These are phyloP conservation scores for Xiphophorus maculatus DNA, from an alignment of 2,113 vertebrate species.

Conservation along the genomic window DNA sequence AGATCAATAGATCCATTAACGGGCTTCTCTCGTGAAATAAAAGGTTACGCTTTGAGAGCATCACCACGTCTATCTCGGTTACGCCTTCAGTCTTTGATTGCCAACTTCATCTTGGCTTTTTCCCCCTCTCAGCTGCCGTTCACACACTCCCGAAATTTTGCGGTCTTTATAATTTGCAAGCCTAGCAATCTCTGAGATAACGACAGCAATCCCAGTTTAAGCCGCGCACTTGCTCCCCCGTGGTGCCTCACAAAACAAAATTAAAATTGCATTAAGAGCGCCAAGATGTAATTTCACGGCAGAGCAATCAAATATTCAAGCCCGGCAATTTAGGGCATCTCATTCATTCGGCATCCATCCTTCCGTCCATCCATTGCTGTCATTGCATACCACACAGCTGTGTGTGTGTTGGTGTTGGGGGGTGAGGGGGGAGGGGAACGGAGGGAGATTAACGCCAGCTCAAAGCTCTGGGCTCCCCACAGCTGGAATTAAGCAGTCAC, in stretches of 20 bases:
- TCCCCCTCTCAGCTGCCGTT: slow-evolving; percentile 75
- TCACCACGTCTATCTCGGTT: slow-evolving; percentile 80
- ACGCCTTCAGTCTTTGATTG: slow-evolving; percentile 83
- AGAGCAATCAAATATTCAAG: slow-evolving; percentile 84
- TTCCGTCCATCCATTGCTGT: slow-evolving; percentile 78
- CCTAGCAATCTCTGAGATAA: slow-evolving; percentile 73
- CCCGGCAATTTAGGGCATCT: slow-evolving; percentile 82
- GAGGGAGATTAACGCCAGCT: slow-evolving; percentile 60
- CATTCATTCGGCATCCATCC: slow-evolving; percentile 80
- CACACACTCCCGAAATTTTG: slow-evolving; percentile 78
- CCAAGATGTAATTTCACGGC: slow-evolving; percentile 82
- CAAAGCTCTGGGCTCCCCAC: slow-evolving; percentile 65
- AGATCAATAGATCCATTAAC: slow-evolving; percentile 85
- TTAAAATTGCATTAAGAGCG: slow-evolving; percentile 82
- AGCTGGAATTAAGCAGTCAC: slow-evolving; percentile 67
- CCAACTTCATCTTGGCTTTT: slow-evolving; percentile 83
- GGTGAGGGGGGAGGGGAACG: neutral
- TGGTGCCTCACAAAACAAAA: slow-evolving; percentile 80
- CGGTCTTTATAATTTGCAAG: slow-evolving; percentile 79
- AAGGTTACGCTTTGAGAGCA: slow-evolving; percentile 81
- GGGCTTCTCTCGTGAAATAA: slow-evolving; percentile 81
- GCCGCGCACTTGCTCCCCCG: slow-evolving; percentile 67
- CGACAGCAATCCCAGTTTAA: slow-evolving; percentile 69
- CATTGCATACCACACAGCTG: slow-evolving; percentile 77
- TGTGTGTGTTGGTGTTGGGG: slow-evolving; percentile 42